A percentile compares a stretch with the other conserved stretches of the same genome.
Conservation (phyloP, 2,797 vertebrate species). For the Eremophila alpestris region DNA sequence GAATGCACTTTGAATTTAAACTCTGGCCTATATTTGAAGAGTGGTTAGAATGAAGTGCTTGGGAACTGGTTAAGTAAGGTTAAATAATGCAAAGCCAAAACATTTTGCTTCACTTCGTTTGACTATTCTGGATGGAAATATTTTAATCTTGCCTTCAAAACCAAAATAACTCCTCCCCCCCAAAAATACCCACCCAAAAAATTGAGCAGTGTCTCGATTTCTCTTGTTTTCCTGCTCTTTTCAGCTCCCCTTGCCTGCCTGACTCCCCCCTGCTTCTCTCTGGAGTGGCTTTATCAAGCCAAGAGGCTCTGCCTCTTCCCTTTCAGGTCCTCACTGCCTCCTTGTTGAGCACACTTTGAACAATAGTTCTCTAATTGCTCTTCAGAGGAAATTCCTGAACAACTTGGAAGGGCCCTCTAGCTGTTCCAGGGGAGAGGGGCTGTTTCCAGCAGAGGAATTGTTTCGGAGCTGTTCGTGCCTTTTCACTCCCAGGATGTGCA, state of each 20-base stretch:
- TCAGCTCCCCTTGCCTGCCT: background rate
- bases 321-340: slow-evolving; percentile 32
- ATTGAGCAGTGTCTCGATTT: background rate
- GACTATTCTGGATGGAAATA: background rate
- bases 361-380: slow-evolving; percentile 61
- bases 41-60: background rate
- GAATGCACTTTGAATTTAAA: background rate
- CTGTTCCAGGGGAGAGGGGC: slow-evolving; percentile 16
- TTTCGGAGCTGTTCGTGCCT: background rate
- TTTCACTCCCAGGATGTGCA: background rate
- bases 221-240: background rate
- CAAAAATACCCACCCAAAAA: background rate
- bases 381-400: slow-evolving; percentile 48
- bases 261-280: slow-evolving; percentile 13
- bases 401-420: slow-evolving; percentile 41
- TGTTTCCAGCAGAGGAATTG: background rate
- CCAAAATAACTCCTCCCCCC: background rate
- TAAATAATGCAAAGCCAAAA: background rate
- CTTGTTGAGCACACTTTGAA: slow-evolving; percentile 47
- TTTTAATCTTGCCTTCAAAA: background rate
- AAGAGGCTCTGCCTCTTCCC: slow-evolving; percentile 7
- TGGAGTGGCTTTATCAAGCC: slow-evolving; percentile 17
- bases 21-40: background rate
- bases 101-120: background rate
- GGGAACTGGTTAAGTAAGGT: background rate